phyloP scores from a whole-genome alignment of 2,113 vertebrate species.

The Gasterosteus aculeatus region DNA sequence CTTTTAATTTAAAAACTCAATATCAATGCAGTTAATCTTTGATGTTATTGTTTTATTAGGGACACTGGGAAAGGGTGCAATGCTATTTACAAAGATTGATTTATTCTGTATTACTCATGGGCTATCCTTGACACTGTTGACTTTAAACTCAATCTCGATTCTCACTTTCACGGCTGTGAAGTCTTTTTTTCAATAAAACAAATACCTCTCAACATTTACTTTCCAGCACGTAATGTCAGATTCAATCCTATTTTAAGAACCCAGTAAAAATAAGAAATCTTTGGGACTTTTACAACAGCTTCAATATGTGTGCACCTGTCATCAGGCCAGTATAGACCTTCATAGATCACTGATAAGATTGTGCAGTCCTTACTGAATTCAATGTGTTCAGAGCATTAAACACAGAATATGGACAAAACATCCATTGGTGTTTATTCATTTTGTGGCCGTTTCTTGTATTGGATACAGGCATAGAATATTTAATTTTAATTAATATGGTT shows the following conservation, averaged over 20 bases:
- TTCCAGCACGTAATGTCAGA: not conserved
- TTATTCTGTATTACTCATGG: conserved; percentile 70
- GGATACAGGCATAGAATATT: not conserved
- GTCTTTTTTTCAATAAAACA: conserved; percentile 12
- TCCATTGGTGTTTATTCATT: not conserved
- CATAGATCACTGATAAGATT: not conserved
- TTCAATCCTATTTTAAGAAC: not conserved
- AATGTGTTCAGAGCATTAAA: not conserved
- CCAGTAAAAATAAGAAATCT: not conserved
- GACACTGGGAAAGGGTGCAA: conserved; percentile 76
- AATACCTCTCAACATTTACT: not conserved
- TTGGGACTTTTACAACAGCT: not conserved
- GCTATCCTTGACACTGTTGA: conserved; percentile 52
- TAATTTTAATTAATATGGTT: not conserved
- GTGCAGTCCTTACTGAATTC: not conserved
- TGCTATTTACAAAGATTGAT: conserved; percentile 65
- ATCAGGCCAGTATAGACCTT: too few species aligned
- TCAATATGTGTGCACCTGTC: not conserved
- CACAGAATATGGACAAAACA: not conserved
- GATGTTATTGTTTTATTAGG: conserved; percentile 62
- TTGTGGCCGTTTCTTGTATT: not conserved
- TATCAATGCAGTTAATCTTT: conserved; percentile 50
- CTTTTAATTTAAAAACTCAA: conserved; percentile 63
- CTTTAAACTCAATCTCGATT: conserved; percentile 66
- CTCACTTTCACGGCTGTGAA: conserved; percentile 15